These are phyloP conservation scores for Orycteropus afer DNA, from an alignment of 2,113 vertebrate species.

Conservation along the genomic window DNA sequence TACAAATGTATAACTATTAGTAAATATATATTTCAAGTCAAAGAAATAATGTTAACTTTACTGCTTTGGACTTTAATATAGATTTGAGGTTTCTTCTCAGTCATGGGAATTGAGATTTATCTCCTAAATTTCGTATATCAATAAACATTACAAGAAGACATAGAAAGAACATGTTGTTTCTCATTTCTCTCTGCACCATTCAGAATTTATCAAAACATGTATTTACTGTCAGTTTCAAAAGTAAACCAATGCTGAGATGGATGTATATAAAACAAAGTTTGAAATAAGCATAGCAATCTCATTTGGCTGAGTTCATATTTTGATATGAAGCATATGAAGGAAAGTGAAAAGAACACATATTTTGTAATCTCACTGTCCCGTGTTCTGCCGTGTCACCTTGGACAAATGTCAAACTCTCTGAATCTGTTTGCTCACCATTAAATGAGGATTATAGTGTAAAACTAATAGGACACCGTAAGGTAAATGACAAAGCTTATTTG, in stretches of 20 bases:
- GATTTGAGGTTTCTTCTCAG: conserved; percentile 5
- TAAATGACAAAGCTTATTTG: not conserved
- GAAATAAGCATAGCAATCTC: conserved; percentile 32
- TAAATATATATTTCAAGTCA: conserved; percentile 21
- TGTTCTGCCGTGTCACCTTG: conserved; percentile 38
- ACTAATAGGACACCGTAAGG: not conserved
- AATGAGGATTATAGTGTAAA: conserved; percentile 1
- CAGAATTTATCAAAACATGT: conserved; percentile 37
- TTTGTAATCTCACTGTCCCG: not conserved
- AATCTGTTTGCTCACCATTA: conserved; percentile 2
- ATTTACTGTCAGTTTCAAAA: conserved; percentile 62
- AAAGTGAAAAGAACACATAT: conserved; percentile 34
- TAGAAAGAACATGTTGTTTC: not conserved
- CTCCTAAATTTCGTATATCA: not conserved
- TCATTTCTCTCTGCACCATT: conserved; percentile 44
- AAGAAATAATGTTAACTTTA: not conserved
- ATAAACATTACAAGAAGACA: conserved; percentile 54
- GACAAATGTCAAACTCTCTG: conserved; percentile 15
- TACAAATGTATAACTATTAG: conserved; percentile 16
- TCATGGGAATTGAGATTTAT: conserved; percentile 40
- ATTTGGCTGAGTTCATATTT: conserved; percentile 41
- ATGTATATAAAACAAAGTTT: conserved; percentile 47
- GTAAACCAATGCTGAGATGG: conserved; percentile 61
- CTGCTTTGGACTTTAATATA: not conserved
- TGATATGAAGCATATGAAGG: conserved; percentile 2